Conservation (phyloP, 2,113 vertebrate genomes). For the Ibidorhyncha struthersii region DNA sequence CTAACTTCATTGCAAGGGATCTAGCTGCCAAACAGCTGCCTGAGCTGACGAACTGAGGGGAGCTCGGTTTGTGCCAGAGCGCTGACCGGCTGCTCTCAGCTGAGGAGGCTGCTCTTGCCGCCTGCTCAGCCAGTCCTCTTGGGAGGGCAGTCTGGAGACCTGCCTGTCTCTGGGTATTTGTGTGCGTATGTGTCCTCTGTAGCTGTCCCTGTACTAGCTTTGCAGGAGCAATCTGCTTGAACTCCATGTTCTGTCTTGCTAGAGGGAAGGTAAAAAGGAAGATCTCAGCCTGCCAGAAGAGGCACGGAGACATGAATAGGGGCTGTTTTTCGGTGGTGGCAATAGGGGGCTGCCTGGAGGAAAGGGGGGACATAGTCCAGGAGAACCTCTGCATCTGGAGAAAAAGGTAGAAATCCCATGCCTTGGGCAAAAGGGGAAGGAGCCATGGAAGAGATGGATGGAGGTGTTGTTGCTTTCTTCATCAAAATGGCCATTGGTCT, state of each 20-base stretch:
- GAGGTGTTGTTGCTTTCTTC: not conserved
- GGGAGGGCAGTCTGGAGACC: not conserved
- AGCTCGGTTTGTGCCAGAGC: not conserved
- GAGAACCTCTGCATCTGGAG: not conserved
- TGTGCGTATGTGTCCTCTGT: not conserved
- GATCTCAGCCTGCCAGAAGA: not conserved
- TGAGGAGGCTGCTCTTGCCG: not conserved
- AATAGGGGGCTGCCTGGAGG: not conserved
- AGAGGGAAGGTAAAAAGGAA: not conserved
- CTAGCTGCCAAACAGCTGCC: not conserved
- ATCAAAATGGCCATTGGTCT: not conserved
- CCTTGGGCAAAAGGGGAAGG: not conserved
- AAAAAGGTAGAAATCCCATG: not conserved
- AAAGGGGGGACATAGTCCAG: not conserved
- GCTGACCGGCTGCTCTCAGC: not conserved
- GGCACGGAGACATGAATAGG: not conserved
- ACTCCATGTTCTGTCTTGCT: not conserved
- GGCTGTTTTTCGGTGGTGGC: not conserved
- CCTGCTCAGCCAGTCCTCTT: not conserved
- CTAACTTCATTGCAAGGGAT: not conserved
- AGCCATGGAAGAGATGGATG: not conserved
- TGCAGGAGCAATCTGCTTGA: not conserved
- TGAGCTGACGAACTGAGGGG: not conserved
- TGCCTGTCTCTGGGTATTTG: rapidly evolving
- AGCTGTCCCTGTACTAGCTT: not conserved